Base-by-base conservation (phyloP, 1,140 invertebrate species). In the Heliconius hewitsoni region DNA sequence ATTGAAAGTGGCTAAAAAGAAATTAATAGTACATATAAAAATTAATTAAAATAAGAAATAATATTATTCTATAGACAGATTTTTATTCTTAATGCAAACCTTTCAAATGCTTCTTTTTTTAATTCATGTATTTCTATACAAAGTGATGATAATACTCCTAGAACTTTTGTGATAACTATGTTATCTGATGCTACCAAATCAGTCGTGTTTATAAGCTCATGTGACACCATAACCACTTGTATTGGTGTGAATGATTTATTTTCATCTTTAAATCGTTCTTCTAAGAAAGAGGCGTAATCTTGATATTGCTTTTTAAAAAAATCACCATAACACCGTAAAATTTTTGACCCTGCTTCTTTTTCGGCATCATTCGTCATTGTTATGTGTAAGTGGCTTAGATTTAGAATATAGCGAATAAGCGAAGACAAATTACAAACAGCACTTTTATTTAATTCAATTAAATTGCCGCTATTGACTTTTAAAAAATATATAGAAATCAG, bases 151-250 rank as follows among this genome's bases (percentile, higher is more conserved):
- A 98, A 95, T 1, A 97, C 97, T 46, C 96, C 96, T n/a, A 98
- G 93, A 23, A 98, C 96, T 95, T 98, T 98, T 76, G 97, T 97
- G 78, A 98, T 95, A 27, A 96, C 94, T 89, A 97, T 97, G 91
- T 98, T 98, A 91, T 98, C 97, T 37, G 97, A 98, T 82, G 97
- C 96, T 30, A 97, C 96, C 57, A 98, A 89, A 81, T 97, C 95
- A 39, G 97, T 91, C 60, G 98, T 87, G 39, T 95, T 94, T 13
- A 96, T 95, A 84, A 96, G 94, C 92, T 98, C 97, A 82, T 94
- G 94, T 9, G 96, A 95, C 39, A 92, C 82, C 84, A 92, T 87
- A 46, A 84, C 76, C 37, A 91, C 85, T 94, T 96, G 96, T 89
- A 96, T 95, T 11, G 96, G 91, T 46, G 95, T 88, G 85, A 96